A percentile compares a stretch with the other conserved stretches of the same genome.
phyloP scores from a whole-genome alignment of 2,113 vertebrate genomes.

The Tragelaphus strepsiceros region DNA sequence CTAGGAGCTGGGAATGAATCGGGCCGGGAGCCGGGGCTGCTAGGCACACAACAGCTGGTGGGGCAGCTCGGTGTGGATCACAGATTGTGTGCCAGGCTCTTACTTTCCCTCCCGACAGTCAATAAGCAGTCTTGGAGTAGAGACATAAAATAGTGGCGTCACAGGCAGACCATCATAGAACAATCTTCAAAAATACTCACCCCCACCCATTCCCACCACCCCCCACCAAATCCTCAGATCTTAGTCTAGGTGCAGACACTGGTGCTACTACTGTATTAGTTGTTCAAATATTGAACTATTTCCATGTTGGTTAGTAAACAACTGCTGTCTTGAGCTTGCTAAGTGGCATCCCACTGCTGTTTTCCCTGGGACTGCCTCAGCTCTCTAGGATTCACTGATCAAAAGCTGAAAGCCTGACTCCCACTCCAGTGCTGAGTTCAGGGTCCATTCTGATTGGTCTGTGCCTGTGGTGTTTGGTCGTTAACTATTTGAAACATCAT shows the following conservation, averaged over 20 bases:
- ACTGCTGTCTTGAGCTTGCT: background rate
- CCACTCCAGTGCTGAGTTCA: background rate
- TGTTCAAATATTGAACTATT: background rate
- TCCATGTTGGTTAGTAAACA: background rate
- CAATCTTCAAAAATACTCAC: background rate
- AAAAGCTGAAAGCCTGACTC: background rate
- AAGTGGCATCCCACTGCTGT: background rate
- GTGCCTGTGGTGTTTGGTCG: background rate
- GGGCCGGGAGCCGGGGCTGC: background rate
- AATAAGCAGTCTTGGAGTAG: background rate
- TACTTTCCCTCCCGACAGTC: background rate
- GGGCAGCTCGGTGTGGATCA: background rate
- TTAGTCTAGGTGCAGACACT: background rate
- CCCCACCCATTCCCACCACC: fast-evolving
- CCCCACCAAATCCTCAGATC: background rate
- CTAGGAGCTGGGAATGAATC: background rate
- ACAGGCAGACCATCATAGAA: background rate
- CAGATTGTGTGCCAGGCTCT: background rate
- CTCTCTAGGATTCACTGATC: background rate
- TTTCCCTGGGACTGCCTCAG: background rate
- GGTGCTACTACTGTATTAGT: background rate
- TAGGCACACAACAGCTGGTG: background rate
- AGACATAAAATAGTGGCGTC: background rate
- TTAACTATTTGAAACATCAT: background rate
- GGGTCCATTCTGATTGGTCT: background rate